phyloP scores from a whole-genome alignment of 1,140 invertebrate genomes.

The Diprion similis region DNA sequence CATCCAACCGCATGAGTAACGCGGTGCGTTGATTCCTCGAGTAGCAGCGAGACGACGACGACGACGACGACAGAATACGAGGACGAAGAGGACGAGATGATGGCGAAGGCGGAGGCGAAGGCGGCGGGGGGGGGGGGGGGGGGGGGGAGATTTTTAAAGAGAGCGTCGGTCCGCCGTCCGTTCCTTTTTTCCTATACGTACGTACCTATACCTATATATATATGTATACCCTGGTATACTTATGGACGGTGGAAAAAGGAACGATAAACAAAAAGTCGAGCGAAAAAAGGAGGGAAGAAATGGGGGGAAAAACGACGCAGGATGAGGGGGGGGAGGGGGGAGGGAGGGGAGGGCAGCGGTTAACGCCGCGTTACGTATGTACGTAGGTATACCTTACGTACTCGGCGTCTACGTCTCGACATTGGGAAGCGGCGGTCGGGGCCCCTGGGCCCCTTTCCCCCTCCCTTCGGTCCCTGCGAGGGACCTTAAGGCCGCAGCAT shows the following conservation, averaged over 20 bases:
- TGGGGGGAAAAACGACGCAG: not conserved
- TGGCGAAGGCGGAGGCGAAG: not conserved
- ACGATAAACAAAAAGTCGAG: slow-evolving; percentile 20
- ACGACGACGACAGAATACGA: no score
- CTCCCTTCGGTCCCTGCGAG: not conserved
- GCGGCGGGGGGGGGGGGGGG: not conserved
- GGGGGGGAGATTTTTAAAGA: not conserved
- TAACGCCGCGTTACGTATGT: not conserved
- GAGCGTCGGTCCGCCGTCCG: not conserved
- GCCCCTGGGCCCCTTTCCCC: not conserved
- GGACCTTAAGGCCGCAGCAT: not conserved
- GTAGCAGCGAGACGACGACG: no score
- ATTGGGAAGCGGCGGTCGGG: slow-evolving; percentile 2
- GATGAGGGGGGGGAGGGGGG: not conserved
- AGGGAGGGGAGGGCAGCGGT: not conserved
- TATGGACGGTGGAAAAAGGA: slow-evolving; percentile 14
- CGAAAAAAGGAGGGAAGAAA: slow-evolving; percentile 26
- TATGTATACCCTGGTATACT: slow-evolving; percentile 12
- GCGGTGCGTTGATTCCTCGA: no score
- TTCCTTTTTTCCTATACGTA: not conserved
- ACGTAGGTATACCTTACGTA: not conserved
- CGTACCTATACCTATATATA: not conserved
- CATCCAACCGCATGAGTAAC: no score
- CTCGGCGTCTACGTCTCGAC: not conserved
- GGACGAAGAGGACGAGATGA: no score